Evolutionary conservation across 1,140 invertebrate species (phyloP).

Genomic region (Proctacanthus coquilletti): DNA sequence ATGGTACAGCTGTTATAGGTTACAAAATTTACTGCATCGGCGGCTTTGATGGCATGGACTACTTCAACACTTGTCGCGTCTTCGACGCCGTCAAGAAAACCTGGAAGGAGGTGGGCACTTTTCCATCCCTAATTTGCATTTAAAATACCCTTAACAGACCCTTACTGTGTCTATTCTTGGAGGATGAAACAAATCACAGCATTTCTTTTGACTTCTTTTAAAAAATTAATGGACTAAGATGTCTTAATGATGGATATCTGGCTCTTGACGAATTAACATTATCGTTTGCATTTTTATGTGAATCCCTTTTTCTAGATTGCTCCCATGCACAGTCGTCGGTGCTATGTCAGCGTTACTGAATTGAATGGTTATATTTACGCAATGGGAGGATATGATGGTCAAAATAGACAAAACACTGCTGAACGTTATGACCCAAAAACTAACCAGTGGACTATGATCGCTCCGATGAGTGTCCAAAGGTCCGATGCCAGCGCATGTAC

Average conservation of each 20-base stretch:
- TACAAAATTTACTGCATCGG: slow-evolving; percentile 62
- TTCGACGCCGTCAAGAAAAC: slow-evolving; percentile 46
- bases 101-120: slow-evolving; percentile 43
- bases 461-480: slow-evolving; percentile 60
- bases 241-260: too few relatives aligned
- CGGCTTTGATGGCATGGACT: slow-evolving; percentile 56
- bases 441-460: slow-evolving; percentile 70
- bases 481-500: slow-evolving; percentile 63
- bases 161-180: slow-evolving; percentile 8
- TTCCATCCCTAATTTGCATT: background rate
- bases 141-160: background rate
- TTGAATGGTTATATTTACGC: slow-evolving; percentile 62
- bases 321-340: slow-evolving; percentile 41
- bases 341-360: slow-evolving; percentile 47
- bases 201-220: too few relatives aligned
- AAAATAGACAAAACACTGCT: slow-evolving; percentile 54
- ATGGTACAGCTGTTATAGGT: slow-evolving; percentile 52
- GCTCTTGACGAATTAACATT: too few relatives aligned
- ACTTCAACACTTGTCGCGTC: slow-evolving; percentile 53
- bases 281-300: too few relatives aligned
- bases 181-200: slow-evolving; percentile 15
- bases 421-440: slow-evolving; percentile 53
- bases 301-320: slow-evolving; percentile 32
- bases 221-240: too few relatives aligned
- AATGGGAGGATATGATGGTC: slow-evolving; percentile 77